Base-by-base conservation (phyloP, 1,140 invertebrate genomes). In the Papilio polytes region DNA sequence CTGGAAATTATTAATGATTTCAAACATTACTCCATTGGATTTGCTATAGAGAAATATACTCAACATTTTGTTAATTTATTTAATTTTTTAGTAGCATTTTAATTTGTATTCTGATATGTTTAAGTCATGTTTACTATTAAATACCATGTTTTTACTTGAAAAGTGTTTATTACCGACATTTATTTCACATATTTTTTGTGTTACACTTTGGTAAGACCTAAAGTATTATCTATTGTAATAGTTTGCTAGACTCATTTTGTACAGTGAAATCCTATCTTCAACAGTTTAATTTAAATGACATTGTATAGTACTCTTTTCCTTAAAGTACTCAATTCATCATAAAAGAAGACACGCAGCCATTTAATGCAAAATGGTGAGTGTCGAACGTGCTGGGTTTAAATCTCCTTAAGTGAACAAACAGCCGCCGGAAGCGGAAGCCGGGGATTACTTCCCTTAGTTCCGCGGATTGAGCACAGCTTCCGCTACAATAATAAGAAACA, bases 1-100 rank as follows among this genome's bases (percentile, higher is more conserved):
- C 12, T 31, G 26, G 22, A 12, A 70, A 36, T 70, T 31, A 70
- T 70, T 70, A 70, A 70, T 70, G 63, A 70, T 70, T 70, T 70
- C 63, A 31, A 70, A 70, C 13, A 70, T 70, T 15, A 70, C 63
- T 70, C 13, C 13, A 70, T 13, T 31, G 63, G 63, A 70, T 15
- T 70, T 13, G 12, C 2, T 63, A 13, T 22, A 31, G 6, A 70
- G 26, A 70, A 63, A 63, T 20, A 63, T 70, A 70, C 31, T 63
- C 7, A 18, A 70, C 4, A 70, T 31, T 70, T 70, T 36, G 8
- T 3, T 70, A 31, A 3, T 13, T 10, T 20, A 20, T 20, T 56
- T 56, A 41, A 41, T 7, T 41, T 41, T 7, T 41, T 8, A 41
- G 0, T 41, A 41, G 4, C 0, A 41, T 41, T 41, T 0, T 41